Percentiles rank a stretch among this genome's conserved stretches.
Conservation (phyloP, 1,140 invertebrate genomes). For the Danaus plexippus region DNA sequence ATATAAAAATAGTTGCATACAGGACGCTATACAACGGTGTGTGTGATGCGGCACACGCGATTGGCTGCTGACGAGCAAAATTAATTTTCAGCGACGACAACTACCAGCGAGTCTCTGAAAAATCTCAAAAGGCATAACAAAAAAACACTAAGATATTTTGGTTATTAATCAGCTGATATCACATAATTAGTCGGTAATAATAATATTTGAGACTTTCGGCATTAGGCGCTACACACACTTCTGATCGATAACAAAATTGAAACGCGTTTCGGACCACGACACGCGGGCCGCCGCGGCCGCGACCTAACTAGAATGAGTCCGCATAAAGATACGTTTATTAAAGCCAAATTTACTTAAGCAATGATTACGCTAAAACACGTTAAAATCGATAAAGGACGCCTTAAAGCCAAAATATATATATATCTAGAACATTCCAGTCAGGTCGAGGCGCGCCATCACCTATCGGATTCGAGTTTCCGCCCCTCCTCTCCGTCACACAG, state of each 20-base stretch:
- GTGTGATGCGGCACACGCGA: too few species aligned
- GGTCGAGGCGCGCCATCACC: slow-evolving; percentile 16
- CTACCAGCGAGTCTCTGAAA: too few species aligned
- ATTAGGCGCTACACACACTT: slow-evolving; percentile 9
- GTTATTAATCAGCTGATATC: too few species aligned
- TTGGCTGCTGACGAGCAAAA: too few species aligned
- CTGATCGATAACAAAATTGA: slow-evolving; percentile 11
- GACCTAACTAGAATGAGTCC: slow-evolving; percentile 10
- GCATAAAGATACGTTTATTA: slow-evolving; percentile 21
- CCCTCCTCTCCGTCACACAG: slow-evolving; percentile 27
- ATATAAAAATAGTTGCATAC: too few species aligned
- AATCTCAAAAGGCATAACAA: too few species aligned
- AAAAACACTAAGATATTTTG: too few species aligned
- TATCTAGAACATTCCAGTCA: slow-evolving; percentile 15
- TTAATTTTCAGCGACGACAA: too few species aligned
- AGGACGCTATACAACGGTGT: too few species aligned
- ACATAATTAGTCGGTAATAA: too few species aligned
- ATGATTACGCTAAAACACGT: slow-evolving; percentile 31
- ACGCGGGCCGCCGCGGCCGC: not conserved
- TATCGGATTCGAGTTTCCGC: slow-evolving; percentile 36
- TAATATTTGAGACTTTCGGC: too few species aligned
- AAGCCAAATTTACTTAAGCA: slow-evolving; percentile 28
- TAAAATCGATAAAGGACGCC: slow-evolving; percentile 24
- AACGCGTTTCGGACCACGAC: slow-evolving; percentile 15
- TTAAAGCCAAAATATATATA: slow-evolving; percentile 18